A percentile compares a stretch with the other conserved stretches of the same genome.
phyloP scores from a whole-genome alignment of 1,140 invertebrate genomes.

The Stenopsyche tienmushanensis region DNA sequence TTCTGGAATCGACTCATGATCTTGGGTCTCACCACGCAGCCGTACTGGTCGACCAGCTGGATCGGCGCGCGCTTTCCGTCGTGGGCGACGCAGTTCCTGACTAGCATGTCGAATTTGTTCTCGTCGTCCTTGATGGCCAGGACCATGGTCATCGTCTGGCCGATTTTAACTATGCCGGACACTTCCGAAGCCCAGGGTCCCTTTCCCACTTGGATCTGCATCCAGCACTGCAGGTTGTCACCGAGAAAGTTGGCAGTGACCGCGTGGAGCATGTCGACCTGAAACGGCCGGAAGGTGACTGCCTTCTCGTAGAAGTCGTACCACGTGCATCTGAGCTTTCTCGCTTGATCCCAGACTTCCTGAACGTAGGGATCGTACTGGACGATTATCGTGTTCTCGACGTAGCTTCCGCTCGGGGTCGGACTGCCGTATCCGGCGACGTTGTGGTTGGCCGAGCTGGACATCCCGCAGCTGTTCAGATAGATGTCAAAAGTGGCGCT shows the following conservation, averaged over 20 bases:
- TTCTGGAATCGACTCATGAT: conserved; percentile 95
- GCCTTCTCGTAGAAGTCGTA: conserved; percentile 95
- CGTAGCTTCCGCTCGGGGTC: conserved; percentile 86
- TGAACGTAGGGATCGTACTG: conserved; percentile 95
- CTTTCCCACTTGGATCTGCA: conserved; percentile 94
- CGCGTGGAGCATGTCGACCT: conserved; percentile 91
- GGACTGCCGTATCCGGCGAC: conserved; percentile 76
- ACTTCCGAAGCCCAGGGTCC: conserved; percentile 94
- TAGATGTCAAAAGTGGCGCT: conserved; percentile 91
- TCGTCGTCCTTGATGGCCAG: conserved; percentile 93
- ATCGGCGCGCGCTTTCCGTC: conserved; percentile 91
- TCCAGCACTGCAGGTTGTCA: conserved; percentile 94
- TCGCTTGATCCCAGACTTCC: conserved; percentile 82
- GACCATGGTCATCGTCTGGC: conserved; percentile 96
- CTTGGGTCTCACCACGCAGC: conserved; percentile 88
- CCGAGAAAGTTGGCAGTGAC: conserved; percentile 93
- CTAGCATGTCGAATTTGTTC: conserved; percentile 94
- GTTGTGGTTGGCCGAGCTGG: conserved; percentile 82
- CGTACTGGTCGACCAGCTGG: conserved; percentile 88
- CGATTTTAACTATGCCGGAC: conserved; percentile 92
- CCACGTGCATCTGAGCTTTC: conserved; percentile 89
- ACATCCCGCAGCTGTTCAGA: conserved; percentile 88
- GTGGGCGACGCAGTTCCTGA: conserved; percentile 90
- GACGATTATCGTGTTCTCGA: conserved; percentile 93
- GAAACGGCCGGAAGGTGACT: conserved; percentile 90